These are phyloP conservation scores for Neuroterus valhalla DNA, from an alignment of 1,140 invertebrate species.

Conservation along the genomic window DNA sequence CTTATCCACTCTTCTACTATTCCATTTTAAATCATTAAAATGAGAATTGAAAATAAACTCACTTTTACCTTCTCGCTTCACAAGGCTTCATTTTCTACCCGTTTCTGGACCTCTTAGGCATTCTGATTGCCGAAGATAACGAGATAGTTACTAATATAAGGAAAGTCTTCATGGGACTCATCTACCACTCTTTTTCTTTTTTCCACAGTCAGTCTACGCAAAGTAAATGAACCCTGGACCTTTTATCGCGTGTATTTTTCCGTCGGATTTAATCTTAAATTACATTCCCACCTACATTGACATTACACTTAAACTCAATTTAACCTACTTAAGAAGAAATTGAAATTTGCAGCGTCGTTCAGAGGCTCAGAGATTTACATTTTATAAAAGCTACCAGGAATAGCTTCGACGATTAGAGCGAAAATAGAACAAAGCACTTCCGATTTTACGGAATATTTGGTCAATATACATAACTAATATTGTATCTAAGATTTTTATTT, in stretches of 20 bases:
- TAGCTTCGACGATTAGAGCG: constrained; percentile 4
- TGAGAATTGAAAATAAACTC: constrained; percentile 21
- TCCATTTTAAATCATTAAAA: not conserved
- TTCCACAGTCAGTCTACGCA: not conserved
- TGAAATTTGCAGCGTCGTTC: constrained; percentile 25
- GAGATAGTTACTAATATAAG: constrained; percentile 16
- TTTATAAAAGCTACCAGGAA: constrained; percentile 11
- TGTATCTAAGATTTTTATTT: too few relatives aligned
- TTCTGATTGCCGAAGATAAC: constrained; percentile 9
- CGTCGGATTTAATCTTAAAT: constrained; percentile 23
- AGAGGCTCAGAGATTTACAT: constrained; percentile 17
- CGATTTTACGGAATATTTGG: not conserved
- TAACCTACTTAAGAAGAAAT: constrained; percentile 21
- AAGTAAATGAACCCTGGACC: constrained; percentile 20
- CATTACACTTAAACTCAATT: constrained; percentile 24
- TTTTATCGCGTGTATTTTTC: constrained; percentile 18
- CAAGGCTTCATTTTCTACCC: not conserved
- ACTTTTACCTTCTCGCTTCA: not conserved
- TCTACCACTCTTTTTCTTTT: not conserved
- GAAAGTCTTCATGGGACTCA: constrained; percentile 12
- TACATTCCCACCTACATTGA: constrained; percentile 26
- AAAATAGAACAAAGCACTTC: constrained; percentile 17
- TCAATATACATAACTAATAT: not conserved
- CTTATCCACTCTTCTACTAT: constrained; percentile 1
- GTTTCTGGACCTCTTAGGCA: not conserved